Evolutionary conservation across 1,140 invertebrate species (phyloP).

Genomic region (Cyphomyrmex costatus): DNA sequence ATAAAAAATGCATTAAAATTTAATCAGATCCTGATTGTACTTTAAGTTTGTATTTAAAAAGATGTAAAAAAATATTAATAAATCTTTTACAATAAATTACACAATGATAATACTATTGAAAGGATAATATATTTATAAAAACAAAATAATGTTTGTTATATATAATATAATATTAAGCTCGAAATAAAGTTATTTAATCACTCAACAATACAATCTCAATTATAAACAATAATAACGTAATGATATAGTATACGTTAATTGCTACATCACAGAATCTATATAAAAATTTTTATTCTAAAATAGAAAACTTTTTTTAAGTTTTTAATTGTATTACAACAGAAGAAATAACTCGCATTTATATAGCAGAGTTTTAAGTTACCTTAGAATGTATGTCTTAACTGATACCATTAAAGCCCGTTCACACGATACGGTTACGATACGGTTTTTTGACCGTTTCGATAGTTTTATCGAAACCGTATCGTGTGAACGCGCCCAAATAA

Average conservation of each 20-base stretch:
- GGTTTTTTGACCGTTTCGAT: no score
- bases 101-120: background rate
- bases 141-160: background rate
- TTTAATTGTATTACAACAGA: background rate
- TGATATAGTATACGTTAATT: no score
- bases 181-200: background rate
- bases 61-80: background rate
- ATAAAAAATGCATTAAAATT: background rate
- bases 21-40: background rate
- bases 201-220: constrained; percentile 5
- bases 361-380: constrained; percentile 33
- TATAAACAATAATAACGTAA: background rate
- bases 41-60: background rate
- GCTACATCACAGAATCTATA: background rate
- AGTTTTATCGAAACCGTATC: no score
- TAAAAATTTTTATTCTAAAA: background rate
- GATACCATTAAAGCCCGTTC: no score
- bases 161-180: no score
- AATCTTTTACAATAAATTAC: background rate
- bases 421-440: no score
- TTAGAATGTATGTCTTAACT: constrained; percentile 6
- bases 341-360: background rate
- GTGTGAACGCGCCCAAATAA: no score
- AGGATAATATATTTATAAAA: background rate
- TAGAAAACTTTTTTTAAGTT: background rate